Evolutionary conservation across 2,888 invertebrate genomes (phyloP), one percentile per base, ranked within the genome.

Genomic region (Arge pagana): DNA sequence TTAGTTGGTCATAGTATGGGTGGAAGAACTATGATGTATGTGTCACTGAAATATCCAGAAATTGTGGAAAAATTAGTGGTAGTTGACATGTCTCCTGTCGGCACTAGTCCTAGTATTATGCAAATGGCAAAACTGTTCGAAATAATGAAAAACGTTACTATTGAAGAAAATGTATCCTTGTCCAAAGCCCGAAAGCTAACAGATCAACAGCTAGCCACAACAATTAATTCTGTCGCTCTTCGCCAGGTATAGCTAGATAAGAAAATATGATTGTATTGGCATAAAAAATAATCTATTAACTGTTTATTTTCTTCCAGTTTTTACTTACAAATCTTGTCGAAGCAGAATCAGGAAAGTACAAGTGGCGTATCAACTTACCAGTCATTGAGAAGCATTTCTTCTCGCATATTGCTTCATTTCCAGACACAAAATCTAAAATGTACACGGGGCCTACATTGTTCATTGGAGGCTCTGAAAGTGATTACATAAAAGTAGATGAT

Each of bases 1-100:
- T 68, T 93, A 13, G 75, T 97, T 65, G 96, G 96, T 0, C 96
- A 97, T 75, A 95, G 95, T 62, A 94, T 97, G 94, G 96, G 96
- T 15, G 97, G 96, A n/a, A 85, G 93, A 56, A 84, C 91, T 5
- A 88, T 89, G 65, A 96, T 96, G 95, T 83, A 85, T 49, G 80
- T 91, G 49, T 89, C 95, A 31, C 79, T 96, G 42, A 82, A 83
- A 72, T 81, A 85, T 77, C 86, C 87, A 10, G 70, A 83, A 41
- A 57, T 85, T 26, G 82, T 89, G 1, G 83, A 86, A 31, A 85
- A 85, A 63, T 76, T 90, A 21, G 72, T 89, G 53, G 83, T 89
- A 11, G 85, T 85, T 13, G 91, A 91, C 66, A 86, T 89, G 58
- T 85, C 87, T 0, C 90, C 90, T 0, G 65, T 84, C 2, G 81